Conservation (phyloP, 2,113 vertebrate genomes). For the Empidonax traillii region DNA sequence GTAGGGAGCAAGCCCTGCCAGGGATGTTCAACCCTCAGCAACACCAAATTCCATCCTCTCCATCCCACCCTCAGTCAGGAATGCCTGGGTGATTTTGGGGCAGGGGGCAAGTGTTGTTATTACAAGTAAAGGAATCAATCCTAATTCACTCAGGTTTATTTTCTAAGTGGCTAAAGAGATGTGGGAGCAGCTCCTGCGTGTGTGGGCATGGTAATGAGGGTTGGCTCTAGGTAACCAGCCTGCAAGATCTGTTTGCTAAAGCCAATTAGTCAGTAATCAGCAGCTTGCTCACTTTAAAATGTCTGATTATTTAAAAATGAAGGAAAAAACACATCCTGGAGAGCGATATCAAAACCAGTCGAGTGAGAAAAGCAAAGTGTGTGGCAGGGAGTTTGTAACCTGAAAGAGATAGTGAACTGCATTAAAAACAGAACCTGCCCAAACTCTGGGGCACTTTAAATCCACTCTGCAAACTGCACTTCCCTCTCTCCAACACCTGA, state of each 20-base stretch:
- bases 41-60: neutral
- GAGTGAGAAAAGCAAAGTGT: neutral
- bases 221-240: neutral
- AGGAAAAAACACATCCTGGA: neutral
- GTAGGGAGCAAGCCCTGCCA: neutral
- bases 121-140: conserved; percentile 36
- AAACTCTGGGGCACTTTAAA: neutral
- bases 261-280: conserved; percentile 9
- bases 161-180: conserved; percentile 7
- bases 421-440: neutral
- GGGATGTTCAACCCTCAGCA: neutral
- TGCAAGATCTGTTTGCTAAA: neutral
- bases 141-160: conserved; percentile 43
- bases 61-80: neutral
- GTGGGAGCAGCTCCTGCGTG: neutral
- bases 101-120: neutral
- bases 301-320: neutral
- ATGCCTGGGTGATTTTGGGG: neutral
- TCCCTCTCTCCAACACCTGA: neutral
- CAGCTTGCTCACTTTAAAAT: neutral
- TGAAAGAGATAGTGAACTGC: neutral
- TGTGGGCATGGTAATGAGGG: neutral
- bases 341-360: neutral
- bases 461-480: neutral
- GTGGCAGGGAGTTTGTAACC: neutral